phyloP scores from a whole-genome alignment of 2,888 invertebrate species.

The Mythimna pallens region DNA sequence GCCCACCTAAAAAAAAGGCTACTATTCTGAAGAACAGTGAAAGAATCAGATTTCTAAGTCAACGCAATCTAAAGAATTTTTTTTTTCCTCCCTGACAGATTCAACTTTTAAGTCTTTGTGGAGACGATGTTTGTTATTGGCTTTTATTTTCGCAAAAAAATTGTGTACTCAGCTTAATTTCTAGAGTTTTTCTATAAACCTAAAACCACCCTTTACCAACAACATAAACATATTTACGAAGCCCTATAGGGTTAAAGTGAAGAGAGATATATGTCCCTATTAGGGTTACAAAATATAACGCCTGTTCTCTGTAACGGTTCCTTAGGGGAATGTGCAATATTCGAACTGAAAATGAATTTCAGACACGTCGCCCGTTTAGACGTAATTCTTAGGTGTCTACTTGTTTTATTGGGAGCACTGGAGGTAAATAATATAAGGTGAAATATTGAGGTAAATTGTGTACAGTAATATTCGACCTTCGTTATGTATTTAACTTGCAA shows the following conservation, averaged over 20 bases:
- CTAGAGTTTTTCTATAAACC: not conserved
- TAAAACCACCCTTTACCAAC: conserved; percentile 25
- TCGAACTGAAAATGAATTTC: conserved; percentile 69
- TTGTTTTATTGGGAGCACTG: conserved; percentile 31
- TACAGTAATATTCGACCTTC: conserved; percentile 7
- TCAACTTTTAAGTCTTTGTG: too few relatives aligned
- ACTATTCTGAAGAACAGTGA: too few relatives aligned
- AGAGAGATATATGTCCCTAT: conserved; percentile 73
- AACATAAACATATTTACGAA: conserved; percentile 67
- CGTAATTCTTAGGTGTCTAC: conserved; percentile 66
- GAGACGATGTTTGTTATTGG: too few relatives aligned
- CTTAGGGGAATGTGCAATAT: conserved; percentile 71
- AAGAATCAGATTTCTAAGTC: too few relatives aligned
- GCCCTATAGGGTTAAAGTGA: conserved; percentile 67
- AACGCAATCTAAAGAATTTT: too few relatives aligned
- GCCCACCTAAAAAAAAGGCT: too few relatives aligned
- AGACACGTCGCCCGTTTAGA: conserved; percentile 64
- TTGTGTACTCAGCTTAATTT: not conserved
- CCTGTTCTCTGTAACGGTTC: conserved; percentile 73
- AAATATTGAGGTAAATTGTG: conserved; percentile 30
- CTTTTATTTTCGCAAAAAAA: too few relatives aligned
- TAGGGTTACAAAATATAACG: conserved; percentile 75
- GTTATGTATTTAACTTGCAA: not conserved
- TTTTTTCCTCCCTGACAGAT: too few relatives aligned
- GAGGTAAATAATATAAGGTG: conserved; percentile 33